Base-by-base conservation (phyloP, 2,113 vertebrate genomes). In the Melanostigma gelatinosum region DNA sequence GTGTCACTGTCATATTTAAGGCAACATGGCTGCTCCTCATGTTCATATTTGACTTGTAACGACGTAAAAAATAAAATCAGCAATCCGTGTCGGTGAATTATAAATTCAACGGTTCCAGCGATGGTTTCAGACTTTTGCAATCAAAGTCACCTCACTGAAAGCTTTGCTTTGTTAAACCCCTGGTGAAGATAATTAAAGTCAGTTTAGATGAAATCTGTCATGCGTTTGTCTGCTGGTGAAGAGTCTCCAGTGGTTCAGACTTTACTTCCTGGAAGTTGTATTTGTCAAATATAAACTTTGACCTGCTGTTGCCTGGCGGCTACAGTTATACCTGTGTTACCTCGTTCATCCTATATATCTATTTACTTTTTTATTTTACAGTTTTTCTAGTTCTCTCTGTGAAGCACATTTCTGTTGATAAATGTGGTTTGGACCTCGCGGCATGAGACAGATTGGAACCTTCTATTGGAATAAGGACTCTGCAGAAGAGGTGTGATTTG, bases 221-320 rank as follows among this genome's bases (percentile, higher is more conserved):
- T 20, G 36, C 42, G 46, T 44, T 64, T 64, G 48, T 54, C 75
- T 38, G 64, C 55, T 44, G 48, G 36, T n/a, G 71, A 76, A 40
- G 61, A 50, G 20, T 68, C 60, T 65, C 36, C 32, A 16, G 64
- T 34, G 58, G 27, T 74, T 70, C 48, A 29, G 29, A 55, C 42
- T 80, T 75, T 63, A 72, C 73, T 80, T 89, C 73, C 81, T 68
- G 79, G 48, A 50, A 50, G 71, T 24, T 72, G 4, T 32, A 69
- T 71, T 74, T 74, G 61, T 75, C 12, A 8, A 69, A 24, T 34
- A 38, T 62, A 66, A 63, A 74, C 16, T 18, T 36, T 38, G 8
- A 75, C 29, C 68, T 71, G 42, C 46, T 65, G 34, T 3, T 58
- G 72, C 36, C 34, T 52, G 60, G 13, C 22, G 1, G 71, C 38